Base-by-base conservation (phyloP, 2,797 vertebrate genomes). In the Poeciliopsis turneri region DNA sequence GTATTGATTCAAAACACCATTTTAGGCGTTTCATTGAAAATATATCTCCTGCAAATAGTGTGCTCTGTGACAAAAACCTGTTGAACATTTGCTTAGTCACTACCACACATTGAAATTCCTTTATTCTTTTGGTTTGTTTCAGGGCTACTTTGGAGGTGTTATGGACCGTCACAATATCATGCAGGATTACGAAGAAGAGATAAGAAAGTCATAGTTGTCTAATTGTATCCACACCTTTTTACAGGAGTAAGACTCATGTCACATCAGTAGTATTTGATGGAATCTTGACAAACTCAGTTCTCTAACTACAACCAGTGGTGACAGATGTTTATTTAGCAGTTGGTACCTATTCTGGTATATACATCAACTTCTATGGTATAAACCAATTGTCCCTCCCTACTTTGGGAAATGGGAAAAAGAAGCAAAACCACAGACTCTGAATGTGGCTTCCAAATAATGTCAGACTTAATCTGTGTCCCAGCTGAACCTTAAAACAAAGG, bases 391-490 rank as follows among this genome's bases (percentile, higher is more conserved):
- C 36, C 55, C 28, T 18, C 4, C 39, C 41, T 73, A 18, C 71
- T 43, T 15, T 16, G 45, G 43, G 33, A 79, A 69, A 77, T 51
- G 79, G 72, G 82, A 23, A 76, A 82, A 71, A 11, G 59, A 59
- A 30, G 16, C 46, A 82, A 85, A 20, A 83, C 80, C 75, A 57
- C 75, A 76, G 61, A 41, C 66, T 59, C 70, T 74, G 72, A 76
- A 87, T 85, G 12, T 68, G 61, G 75, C 71, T 76, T 76, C 71
- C 12, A 59, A 83, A 82, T 75, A 72, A 33, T 3, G 20, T 86
- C 45, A 9, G 3, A 70, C 47, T 79, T 11, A 36, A 53, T 87
- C 47, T 78, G 33, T 53, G 45, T 89, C 71, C 76, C 66, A 28
- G 72, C 55, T 71, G 49, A 78, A 72, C 72, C 75, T 80, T 41